These are phyloP conservation scores for Passer domesticus DNA, from an alignment of 2,113 vertebrate genomes.

Conservation along the genomic window DNA sequence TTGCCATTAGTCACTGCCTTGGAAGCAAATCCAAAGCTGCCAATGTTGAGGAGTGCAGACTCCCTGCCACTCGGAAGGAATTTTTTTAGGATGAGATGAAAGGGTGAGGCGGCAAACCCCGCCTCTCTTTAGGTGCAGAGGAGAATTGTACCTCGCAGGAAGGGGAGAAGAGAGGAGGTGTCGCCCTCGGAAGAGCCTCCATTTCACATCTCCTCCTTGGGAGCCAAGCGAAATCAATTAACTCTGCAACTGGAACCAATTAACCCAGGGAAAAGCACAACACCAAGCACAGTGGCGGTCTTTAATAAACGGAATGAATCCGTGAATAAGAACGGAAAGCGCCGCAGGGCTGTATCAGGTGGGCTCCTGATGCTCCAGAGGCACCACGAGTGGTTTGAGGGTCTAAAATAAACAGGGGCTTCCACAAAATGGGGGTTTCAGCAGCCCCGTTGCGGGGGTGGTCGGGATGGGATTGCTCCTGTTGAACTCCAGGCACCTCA, in stretches of 20 bases:
- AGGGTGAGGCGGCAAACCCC: not conserved
- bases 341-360: fast-evolving
- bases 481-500: not conserved
- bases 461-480: not conserved
- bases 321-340: not conserved
- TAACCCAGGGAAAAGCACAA: not conserved
- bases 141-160: not conserved
- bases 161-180: not conserved
- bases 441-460: not conserved
- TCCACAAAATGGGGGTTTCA: not conserved
- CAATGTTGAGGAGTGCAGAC: not conserved
- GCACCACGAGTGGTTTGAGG: not conserved
- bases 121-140: not conserved
- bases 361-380: not conserved
- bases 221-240: conserved; percentile 37
- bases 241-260: conserved; percentile 25
- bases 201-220: conserved; percentile 23
- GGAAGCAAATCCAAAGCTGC: not conserved
- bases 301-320: not conserved
- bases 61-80: not conserved
- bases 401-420: not conserved
- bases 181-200: not conserved
- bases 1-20: not conserved
- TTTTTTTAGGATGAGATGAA: not conserved
- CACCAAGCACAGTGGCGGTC: not conserved